Conservation (phyloP, 2,113 vertebrate species). For the Seriola aureovittata region DNA sequence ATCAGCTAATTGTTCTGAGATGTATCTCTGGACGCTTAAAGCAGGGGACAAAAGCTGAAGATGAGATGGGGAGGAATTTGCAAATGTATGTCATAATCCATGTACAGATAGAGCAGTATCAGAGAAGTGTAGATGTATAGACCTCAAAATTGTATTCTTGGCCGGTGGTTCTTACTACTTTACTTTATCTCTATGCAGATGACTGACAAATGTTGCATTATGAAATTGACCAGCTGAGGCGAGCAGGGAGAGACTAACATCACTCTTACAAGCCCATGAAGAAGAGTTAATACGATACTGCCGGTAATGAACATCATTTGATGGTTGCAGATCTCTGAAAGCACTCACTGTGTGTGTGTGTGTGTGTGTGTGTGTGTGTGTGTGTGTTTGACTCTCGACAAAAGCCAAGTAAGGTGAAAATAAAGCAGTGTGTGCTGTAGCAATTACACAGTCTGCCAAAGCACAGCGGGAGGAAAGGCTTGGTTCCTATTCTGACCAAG, state of each 20-base stretch:
- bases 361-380: conserved; percentile 6
- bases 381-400: conserved; percentile 23
- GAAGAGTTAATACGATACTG: background rate
- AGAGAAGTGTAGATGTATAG: too few relatives aligned
- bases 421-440: conserved; percentile 52
- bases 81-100: background rate
- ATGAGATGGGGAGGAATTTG: background rate
- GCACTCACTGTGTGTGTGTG: background rate
- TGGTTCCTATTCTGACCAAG: conserved; percentile 14
- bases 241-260: background rate
- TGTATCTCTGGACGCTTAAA: background rate
- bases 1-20: background rate
- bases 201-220: too few relatives aligned
- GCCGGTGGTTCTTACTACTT: too few relatives aligned
- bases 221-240: too few relatives aligned
- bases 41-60: background rate
- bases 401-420: conserved; percentile 35
- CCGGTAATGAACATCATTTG: background rate
- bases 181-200: too few relatives aligned
- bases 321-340: background rate
- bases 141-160: too few relatives aligned
- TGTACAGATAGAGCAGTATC: background rate
- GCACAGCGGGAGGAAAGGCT: conserved; percentile 34
- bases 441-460: conserved; percentile 67
- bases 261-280: background rate